These are phyloP conservation scores for Tetragnatha versicolor DNA, from an alignment of 1,140 invertebrate genomes.

Conservation along the genomic window DNA sequence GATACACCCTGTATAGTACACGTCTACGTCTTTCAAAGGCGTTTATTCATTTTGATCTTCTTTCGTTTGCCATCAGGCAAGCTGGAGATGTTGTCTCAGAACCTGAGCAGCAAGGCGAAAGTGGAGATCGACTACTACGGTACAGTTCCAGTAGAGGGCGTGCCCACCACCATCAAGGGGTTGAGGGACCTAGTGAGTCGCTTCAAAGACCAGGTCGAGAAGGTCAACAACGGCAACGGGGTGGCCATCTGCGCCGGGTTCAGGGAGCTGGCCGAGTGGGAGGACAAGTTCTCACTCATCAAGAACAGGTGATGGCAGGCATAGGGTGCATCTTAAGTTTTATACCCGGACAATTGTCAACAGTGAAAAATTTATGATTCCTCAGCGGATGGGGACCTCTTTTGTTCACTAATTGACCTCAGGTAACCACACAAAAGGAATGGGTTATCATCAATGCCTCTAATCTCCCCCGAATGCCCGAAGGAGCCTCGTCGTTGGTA, in stretches of 20 bases:
- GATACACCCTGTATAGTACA: too few relatives aligned
- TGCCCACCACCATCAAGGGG: conserved; percentile 40
- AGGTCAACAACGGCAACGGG: not conserved
- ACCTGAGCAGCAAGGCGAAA: conserved; percentile 12
- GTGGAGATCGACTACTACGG: conserved; percentile 37
- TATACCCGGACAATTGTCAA: too few relatives aligned
- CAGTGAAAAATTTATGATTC: too few relatives aligned
- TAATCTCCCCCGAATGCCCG: too few relatives aligned
- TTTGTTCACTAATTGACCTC: too few relatives aligned
- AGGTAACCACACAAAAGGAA: too few relatives aligned
- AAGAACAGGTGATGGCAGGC: conserved; percentile 30
- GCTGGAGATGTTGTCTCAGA: conserved; percentile 11
- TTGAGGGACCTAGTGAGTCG: not conserved
- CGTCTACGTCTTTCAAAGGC: too few relatives aligned
- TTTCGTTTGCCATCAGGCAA: not conserved
- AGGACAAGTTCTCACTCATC: not conserved
- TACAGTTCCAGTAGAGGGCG: conserved; percentile 20
- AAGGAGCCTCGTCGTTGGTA: too few relatives aligned
- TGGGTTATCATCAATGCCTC: too few relatives aligned
- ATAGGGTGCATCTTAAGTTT: too few relatives aligned
- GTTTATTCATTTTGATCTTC: not conserved
- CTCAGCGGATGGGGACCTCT: too few relatives aligned
- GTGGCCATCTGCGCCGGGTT: conserved; percentile 18
- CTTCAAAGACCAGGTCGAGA: conserved; percentile 26
- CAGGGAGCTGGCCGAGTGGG: not conserved